Conservation (phyloP, 2,113 vertebrate genomes). For the Athene noctua region DNA sequence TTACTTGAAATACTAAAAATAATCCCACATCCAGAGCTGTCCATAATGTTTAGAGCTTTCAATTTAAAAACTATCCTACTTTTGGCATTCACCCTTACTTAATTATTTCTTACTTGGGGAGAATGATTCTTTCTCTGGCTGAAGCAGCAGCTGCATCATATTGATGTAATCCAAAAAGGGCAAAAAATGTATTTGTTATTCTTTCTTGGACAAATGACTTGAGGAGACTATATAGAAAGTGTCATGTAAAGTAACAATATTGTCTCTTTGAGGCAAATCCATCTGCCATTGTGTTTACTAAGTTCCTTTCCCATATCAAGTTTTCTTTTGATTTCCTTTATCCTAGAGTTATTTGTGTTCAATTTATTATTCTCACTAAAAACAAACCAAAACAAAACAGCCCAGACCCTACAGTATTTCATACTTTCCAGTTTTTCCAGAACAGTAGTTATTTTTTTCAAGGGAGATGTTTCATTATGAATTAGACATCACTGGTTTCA, state of each 20-base stretch:
- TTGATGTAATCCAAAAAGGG: not conserved
- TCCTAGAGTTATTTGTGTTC: not conserved
- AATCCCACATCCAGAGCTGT: not conserved
- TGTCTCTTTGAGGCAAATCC: not conserved
- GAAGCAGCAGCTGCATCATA: constrained; percentile 25
- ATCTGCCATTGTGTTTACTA: not conserved
- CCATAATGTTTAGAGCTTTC: constrained; percentile 1
- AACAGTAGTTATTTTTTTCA: not conserved
- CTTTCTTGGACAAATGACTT: not conserved
- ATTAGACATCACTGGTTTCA: not conserved
- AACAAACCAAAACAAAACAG: not conserved
- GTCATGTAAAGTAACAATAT: not conserved
- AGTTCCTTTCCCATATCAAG: not conserved
- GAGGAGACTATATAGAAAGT: not conserved
- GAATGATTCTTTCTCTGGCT: not conserved
- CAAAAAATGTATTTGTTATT: not conserved
- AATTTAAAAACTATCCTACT: not conserved
- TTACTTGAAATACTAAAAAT: constrained; percentile 11
- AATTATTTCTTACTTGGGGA: constrained; percentile 31
- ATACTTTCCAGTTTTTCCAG: not conserved
- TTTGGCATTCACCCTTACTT: not conserved
- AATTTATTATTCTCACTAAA: not conserved
- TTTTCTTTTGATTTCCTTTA: not conserved
- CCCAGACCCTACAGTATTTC: not conserved
- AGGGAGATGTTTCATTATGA: not conserved